phyloP scores from a whole-genome alignment of 2,888 invertebrate species.

The Stenodema calcarata region DNA sequence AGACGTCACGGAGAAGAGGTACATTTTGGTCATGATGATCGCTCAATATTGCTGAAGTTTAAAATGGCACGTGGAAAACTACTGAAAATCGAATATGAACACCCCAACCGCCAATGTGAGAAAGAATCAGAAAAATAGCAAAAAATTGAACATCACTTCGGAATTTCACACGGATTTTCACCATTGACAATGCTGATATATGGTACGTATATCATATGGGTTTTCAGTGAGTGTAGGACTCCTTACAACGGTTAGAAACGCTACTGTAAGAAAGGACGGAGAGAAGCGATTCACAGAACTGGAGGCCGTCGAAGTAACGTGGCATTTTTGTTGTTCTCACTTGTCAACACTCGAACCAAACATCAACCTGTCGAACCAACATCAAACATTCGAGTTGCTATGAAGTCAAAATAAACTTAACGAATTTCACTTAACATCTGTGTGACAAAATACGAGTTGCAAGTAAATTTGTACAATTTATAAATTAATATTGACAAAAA shows the following conservation, averaged over 20 bases:
- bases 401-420: background rate
- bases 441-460: background rate
- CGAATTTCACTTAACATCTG: background rate
- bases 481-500: conserved; percentile 29
- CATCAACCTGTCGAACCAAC: too few relatives aligned
- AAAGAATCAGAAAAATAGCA: too few relatives aligned
- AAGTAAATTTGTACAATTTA: background rate
- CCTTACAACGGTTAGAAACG: background rate
- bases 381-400: background rate
- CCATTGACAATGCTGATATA: too few relatives aligned
- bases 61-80: too few relatives aligned
- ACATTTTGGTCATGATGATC: too few relatives aligned
- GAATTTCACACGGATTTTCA: too few relatives aligned
- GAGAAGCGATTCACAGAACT: background rate
- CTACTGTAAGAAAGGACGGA: conserved; percentile 15
- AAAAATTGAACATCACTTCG: too few relatives aligned
- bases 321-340: background rate
- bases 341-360: background rate
- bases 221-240: background rate
- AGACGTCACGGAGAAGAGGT: too few relatives aligned
- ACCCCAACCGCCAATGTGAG: too few relatives aligned
- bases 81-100: too few relatives aligned
- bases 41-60: too few relatives aligned
- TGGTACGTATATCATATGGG: background rate
- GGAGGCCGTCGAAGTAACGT: background rate